phyloP scores from a whole-genome alignment of 2,797 vertebrate species.

The Myripristis jacobus region DNA sequence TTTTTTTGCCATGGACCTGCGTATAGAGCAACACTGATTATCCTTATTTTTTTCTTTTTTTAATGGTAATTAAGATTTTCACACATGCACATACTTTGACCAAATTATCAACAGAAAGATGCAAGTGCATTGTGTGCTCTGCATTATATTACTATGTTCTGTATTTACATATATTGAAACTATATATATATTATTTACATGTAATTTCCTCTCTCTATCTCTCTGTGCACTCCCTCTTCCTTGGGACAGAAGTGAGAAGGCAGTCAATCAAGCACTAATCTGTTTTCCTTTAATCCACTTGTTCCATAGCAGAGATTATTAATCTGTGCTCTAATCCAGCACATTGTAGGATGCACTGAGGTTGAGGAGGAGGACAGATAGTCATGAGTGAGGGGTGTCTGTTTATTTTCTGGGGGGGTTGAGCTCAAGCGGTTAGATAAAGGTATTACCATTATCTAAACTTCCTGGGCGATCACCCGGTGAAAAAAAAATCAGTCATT shows the following conservation, averaged over 20 bases:
- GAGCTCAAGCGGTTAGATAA: slow-evolving; percentile 3
- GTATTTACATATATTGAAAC: too few species aligned
- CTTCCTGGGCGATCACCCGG: background rate
- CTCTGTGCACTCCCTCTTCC: slow-evolving; percentile 10
- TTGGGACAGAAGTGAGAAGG: slow-evolving; percentile 5
- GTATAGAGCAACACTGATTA: too few species aligned
- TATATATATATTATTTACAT: too few species aligned
- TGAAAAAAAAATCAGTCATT: background rate
- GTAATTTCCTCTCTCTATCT: background rate
- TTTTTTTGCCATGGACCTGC: too few species aligned
- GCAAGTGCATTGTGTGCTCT: too few species aligned
- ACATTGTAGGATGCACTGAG: background rate
- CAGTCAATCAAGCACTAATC: slow-evolving; percentile 49
- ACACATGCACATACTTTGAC: too few species aligned
- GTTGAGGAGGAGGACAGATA: background rate
- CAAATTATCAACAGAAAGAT: too few species aligned
- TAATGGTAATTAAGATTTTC: too few species aligned
- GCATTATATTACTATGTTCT: too few species aligned
- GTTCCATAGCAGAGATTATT: slow-evolving; percentile 53
- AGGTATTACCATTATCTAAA: too few species aligned
- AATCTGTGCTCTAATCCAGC: slow-evolving; percentile 33
- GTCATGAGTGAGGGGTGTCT: background rate
- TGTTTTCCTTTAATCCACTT: slow-evolving; percentile 62
- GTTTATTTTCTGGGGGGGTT: background rate
- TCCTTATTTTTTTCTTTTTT: too few species aligned